Evolutionary conservation across 2,113 vertebrate genomes (phyloP), one percentile per base, ranked within the genome.

Genomic region (Ia io): DNA sequence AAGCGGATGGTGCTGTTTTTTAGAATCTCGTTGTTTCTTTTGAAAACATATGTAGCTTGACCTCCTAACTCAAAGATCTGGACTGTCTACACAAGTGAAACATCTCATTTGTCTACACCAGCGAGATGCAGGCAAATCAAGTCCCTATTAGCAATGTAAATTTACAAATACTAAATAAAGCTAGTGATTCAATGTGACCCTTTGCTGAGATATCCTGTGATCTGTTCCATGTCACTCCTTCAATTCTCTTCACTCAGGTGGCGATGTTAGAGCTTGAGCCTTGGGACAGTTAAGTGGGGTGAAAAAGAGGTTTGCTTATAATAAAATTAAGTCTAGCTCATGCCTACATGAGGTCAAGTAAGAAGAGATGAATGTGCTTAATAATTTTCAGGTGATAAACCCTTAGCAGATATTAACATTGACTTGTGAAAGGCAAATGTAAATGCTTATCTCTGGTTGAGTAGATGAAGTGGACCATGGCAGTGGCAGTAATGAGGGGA

Each of bases 1-100:
- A 85, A 94, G 59, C 35, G 91, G 76, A 83, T 94, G 51, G 67
- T 84, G n/a, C 44, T 65, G 4, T 53, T 82, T 93, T 71, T 90
- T 22, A 20, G 49, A 76, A 49, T 56, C 42, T 73, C 65, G 44
- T 49, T 67, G 35, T 92, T 95, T 69, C 40, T 90, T 96, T 88
- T 65, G 71, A 90, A 73, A n/a, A 61, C 11, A 20, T 28, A 23
- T 18, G 18, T 42, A 91, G 59, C 40, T 42, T 69, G 37, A 84
- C 18, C 56, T 78, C 17, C n/a, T 84, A 93, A 77, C 6, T 86
- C 78, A 53, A 86, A 77, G 71, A 63, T 49, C 76, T 80, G 65
- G 79, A 83, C 84, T 85, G 0, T 76, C 51, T 49, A 11, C 8
- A 6, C 49, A 76, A 63, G 10, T 71, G 73, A 70, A 82, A 70